Evolutionary conservation across 2,888 invertebrate genomes (phyloP), one percentile per base, ranked within the genome.

Genomic region (Globia sparganii): DNA sequence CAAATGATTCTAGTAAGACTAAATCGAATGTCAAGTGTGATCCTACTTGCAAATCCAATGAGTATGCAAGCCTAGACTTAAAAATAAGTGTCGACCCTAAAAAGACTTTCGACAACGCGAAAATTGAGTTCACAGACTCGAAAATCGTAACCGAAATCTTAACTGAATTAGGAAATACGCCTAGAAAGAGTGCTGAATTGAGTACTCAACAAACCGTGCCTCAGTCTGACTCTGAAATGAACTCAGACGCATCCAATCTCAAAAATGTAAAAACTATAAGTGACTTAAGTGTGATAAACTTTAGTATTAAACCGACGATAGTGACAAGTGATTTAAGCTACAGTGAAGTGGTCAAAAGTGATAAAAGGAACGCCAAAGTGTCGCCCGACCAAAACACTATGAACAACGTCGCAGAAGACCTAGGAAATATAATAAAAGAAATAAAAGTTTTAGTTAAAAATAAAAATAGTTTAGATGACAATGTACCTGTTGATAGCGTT

Each of bases 401-500:
- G 90, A 91, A 93, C 80, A 91, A 95, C 86, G 93, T 97, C 67
- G 94, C 94, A 88, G 94, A 96, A 84, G 95, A 96, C 78, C 90
- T 97, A 79, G 94, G 95, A 31, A 93, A 95, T 78, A 90, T 97
- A 2, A 95, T 95, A 75, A 92, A 95, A 85, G 95, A 95, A 84
- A 95, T 95, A 92, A 93, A 91, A 78, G 94, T 92, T 86, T 84
- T 95, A 83, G 92, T 95, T 9, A 91, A 91, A 46, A 93, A 92
- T 83, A 91, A 79, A 78, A 75, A 86, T 88, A 89, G 88, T 80
- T 84, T 83, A 87, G 79, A 91, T 78, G 91, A 92, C 86, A 90
- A 90, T 90, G 94, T 95, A 94, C 96, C 95, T 94, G 94, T 85
- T 90, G 95, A 96, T 88, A 94, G 89, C 84, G 91, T 96, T 91